Conservation (phyloP, 2,888 invertebrate genomes). For the Escarpia spicata region DNA sequence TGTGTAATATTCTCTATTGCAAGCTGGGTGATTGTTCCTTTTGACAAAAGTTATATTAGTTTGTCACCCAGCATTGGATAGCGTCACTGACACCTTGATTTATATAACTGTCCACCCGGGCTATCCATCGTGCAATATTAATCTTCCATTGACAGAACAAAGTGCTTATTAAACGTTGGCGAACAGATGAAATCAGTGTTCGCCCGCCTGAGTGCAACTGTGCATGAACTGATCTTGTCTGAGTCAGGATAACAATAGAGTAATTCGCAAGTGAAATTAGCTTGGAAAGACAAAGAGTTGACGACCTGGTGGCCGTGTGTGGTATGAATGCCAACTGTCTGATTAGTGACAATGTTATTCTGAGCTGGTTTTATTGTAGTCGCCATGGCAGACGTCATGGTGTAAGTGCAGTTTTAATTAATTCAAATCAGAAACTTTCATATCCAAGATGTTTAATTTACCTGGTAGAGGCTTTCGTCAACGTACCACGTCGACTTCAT, state of each 20-base stretch:
- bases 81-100: not conserved
- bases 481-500: too few species aligned
- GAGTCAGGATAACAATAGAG: not conserved
- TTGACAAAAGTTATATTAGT: not conserved
- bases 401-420: not conserved
- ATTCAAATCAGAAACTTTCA: too few species aligned
- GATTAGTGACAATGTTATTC: constrained; percentile 6
- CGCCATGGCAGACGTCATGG: not conserved
- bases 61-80: not conserved
- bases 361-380: not conserved
- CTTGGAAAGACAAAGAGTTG: not conserved
- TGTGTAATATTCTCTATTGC: too few species aligned
- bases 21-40: not conserved
- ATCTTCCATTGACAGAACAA: not conserved
- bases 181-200: not conserved
- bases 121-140: not conserved
- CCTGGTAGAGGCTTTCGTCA: too few species aligned
- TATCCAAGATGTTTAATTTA: too few species aligned
- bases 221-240: not conserved
- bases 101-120: not conserved
- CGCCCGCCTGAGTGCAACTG: not conserved
- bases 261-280: constrained; percentile 16
- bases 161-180: not conserved
- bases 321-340: not conserved
- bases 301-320: not conserved